Percentiles rank a stretch among this genome's conserved stretches.
These are phyloP conservation scores for Tauraco hartlaubi DNA, from an alignment of 2,797 vertebrate genomes.

Conservation along the genomic window DNA sequence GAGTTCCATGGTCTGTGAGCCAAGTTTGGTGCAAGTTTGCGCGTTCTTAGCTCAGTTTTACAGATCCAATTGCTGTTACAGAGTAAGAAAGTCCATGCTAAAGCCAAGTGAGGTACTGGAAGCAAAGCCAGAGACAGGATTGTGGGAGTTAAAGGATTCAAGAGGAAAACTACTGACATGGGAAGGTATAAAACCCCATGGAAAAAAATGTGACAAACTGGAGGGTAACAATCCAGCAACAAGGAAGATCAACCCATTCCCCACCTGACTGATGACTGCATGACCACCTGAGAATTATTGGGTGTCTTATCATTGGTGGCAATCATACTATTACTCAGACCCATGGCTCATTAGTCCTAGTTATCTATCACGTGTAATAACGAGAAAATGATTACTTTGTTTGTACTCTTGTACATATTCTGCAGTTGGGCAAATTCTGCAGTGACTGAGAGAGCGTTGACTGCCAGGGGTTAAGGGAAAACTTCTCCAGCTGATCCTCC, in stretches of 20 bases:
- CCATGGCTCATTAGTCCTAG: neutral
- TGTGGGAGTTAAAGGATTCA: neutral
- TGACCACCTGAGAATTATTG: neutral
- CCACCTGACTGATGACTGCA: neutral
- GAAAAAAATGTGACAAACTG: neutral
- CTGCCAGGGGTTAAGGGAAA: neutral
- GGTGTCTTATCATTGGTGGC: neutral
- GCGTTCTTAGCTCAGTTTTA: neutral
- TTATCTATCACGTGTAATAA: neutral
- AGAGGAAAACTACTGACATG: neutral
- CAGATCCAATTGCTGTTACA: neutral
- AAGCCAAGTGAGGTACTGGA: neutral
- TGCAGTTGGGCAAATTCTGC: neutral
- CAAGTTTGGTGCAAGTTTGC: neutral
- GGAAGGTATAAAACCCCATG: neutral
- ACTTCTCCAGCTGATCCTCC: neutral
- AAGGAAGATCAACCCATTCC: neutral
- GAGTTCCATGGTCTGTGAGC: accelerated
- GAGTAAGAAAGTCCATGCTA: neutral
- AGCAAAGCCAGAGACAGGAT: neutral
- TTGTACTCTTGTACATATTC: neutral
- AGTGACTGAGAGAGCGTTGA: neutral
- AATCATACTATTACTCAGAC: neutral
- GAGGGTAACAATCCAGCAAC: neutral
- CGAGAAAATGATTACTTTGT: neutral